Evolutionary conservation across 2,888 invertebrate species (phyloP).

Genomic region (Nezara viridula): DNA sequence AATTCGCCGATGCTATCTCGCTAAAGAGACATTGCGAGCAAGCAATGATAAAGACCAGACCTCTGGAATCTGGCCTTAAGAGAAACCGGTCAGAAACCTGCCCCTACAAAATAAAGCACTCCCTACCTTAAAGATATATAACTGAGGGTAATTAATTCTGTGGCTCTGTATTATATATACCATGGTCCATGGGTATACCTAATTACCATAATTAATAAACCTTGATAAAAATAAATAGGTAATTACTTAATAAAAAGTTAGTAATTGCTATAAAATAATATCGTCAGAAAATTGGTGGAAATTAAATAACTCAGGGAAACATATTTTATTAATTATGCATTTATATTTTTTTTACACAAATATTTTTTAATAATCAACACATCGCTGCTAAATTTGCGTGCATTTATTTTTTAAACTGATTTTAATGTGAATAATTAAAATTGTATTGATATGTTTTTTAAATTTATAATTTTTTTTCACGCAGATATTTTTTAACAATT

Average conservation of each 20-base stretch:
- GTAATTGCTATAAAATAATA: background rate
- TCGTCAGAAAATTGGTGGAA: background rate
- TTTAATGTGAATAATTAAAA: too few species aligned
- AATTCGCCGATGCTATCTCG: conserved; percentile 3
- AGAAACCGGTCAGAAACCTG: background rate
- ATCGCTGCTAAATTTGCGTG: too few species aligned
- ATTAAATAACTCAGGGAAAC: background rate
- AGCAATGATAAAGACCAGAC: conserved; percentile 1
- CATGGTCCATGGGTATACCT: background rate
- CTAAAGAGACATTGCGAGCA: conserved; percentile 9
- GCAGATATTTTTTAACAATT: too few species aligned
- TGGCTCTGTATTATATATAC: background rate
- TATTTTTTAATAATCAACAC: too few species aligned
- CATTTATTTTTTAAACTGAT: too few species aligned
- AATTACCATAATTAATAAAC: background rate
- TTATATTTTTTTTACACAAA: too few species aligned
- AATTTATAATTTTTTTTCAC: too few species aligned
- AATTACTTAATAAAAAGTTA: background rate
- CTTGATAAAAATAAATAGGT: background rate
- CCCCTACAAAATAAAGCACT: background rate
- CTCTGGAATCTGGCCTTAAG: background rate
- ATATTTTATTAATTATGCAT: too few species aligned
- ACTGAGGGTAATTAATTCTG: background rate
- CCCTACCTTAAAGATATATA: conserved; percentile 5
- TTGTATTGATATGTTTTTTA: too few species aligned